Base-by-base conservation (phyloP, 1,140 invertebrate genomes). In the Drosophila obscura region DNA sequence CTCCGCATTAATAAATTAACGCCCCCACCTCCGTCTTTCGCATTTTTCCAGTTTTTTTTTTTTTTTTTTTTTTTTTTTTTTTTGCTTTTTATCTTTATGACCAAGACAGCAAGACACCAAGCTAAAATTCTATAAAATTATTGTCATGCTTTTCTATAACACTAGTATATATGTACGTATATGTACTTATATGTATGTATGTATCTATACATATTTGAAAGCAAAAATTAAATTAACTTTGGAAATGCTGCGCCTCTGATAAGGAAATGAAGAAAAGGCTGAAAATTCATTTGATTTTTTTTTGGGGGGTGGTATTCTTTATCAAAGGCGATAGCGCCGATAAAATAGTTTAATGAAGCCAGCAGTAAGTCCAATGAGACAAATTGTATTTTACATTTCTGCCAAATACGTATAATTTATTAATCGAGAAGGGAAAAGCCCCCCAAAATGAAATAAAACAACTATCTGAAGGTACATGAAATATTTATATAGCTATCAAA, bases 1-100 rank as follows among this genome's bases (percentile, higher is more conserved):
- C 72, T 75, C 49, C 68, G 58, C 63, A 59, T 68, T 88, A 75
- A 87, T 87, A 87, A 87, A 87, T 87, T 82, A 88, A 69, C 82
- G 59, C 82, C 82, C 82, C 85, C 82, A 66, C 66, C 35, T 76
- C 24, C 58, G 49, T 24, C 3, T 24, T 24, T 24, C 22, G 22
- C 22, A 64, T 65, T 58, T 77, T 60, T 82, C 58, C 64, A 45
- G 58, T 51, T 72, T 45, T 45, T 39, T 44, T 61, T 63, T 52
- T 60, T 67, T 31, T 26, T n/a, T 48, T 46, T 19, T 16, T 43
- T 28, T 35, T 68, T 52, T 46, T 15, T 13, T 41, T 59, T 59
- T 50, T 55, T 55, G 43, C 59, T 60, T 56, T 69, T 87, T 82
- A 79, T 87, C 79, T 88, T 79, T 81, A 87, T 78, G 66, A 62